Conservation (phyloP, 2,888 invertebrate genomes). For the Dryobota labecula region DNA sequence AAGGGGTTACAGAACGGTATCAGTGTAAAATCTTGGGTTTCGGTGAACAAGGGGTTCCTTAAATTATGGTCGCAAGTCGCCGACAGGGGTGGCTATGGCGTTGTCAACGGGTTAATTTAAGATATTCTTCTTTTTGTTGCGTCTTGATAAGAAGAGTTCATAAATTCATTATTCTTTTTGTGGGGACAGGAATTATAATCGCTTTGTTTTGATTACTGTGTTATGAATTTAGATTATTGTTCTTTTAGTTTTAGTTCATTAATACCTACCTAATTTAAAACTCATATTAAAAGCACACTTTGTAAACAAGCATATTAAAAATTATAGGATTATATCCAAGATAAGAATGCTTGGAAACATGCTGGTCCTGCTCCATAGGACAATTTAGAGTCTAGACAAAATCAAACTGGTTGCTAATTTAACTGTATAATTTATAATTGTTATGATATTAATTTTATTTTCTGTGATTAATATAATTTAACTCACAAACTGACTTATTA, state of each 20-base stretch:
- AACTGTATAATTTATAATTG: too few relatives aligned
- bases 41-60: constrained; percentile 82
- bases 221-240: not conserved
- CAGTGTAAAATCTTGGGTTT: constrained; percentile 83
- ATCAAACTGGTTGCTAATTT: too few relatives aligned
- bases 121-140: constrained; percentile 72
- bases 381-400: too few relatives aligned
- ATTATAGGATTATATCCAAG: too few relatives aligned
- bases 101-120: constrained; percentile 84
- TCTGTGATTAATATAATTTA: too few relatives aligned
- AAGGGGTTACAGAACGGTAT: constrained; percentile 79
- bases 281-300: too few relatives aligned
- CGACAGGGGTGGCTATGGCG: constrained; percentile 73
- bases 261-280: too few relatives aligned
- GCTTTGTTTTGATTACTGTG: constrained; percentile 8
- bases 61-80: constrained; percentile 80
- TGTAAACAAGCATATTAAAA: too few relatives aligned
- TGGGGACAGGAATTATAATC: not conserved
- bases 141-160: constrained; percentile 69
- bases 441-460: too few relatives aligned
- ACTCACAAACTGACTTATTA: too few relatives aligned
- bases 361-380: too few relatives aligned
- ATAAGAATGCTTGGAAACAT: too few relatives aligned
- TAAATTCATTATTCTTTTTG: constrained; percentile 72
- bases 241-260: not conserved